A percentile compares a stretch with the other conserved stretches of the same genome.
These are phyloP conservation scores for Drosophila pseudoobscura DNA, from an alignment of 1,140 invertebrate genomes.

Conservation along the genomic window DNA sequence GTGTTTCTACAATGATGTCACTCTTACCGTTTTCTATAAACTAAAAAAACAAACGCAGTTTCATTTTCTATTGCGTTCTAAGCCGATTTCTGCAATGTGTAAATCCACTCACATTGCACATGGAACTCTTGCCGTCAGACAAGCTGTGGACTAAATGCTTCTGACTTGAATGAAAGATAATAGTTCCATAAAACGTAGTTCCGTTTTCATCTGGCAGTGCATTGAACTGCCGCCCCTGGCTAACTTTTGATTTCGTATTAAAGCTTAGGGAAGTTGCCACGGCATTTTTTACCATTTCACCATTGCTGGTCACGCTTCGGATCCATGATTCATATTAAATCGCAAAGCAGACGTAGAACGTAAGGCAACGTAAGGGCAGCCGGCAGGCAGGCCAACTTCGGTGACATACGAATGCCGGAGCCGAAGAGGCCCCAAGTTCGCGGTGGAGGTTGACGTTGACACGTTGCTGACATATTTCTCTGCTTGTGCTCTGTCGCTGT, in stretches of 20 bases:
- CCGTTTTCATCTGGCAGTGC: slow-evolving; percentile 43
- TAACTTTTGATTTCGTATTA: slow-evolving; percentile 33
- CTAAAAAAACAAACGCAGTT: slow-evolving; percentile 38
- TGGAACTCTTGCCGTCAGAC: no score
- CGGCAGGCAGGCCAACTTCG: no score
- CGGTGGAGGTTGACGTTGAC: slow-evolving; percentile 39
- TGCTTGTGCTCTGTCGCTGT: neutral
- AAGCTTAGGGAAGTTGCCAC: slow-evolving; percentile 17
- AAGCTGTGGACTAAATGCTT: slow-evolving; percentile 13
- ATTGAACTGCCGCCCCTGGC: slow-evolving; percentile 19
- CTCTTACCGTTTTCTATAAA: slow-evolving; percentile 5
- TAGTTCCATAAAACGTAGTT: no score
- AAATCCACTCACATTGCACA: neutral
- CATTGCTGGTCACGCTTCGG: slow-evolving; percentile 55
- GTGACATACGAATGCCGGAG: neutral
- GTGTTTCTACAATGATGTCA: slow-evolving; percentile 37
- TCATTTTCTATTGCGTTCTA: slow-evolving; percentile 25
- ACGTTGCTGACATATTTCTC: slow-evolving; percentile 55
- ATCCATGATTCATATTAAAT: slow-evolving; percentile 41
- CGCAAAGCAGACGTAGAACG: slow-evolving; percentile 26
- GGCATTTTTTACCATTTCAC: slow-evolving; percentile 23
- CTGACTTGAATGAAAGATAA: no score
- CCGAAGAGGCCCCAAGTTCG: slow-evolving; percentile 53
- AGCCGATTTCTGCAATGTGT: slow-evolving; percentile 2
- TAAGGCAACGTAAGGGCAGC: slow-evolving; percentile 14